Evolutionary conservation across 2,113 vertebrate genomes (phyloP), one percentile per base, ranked within the genome.

Genomic region (Rhinolophus ferrumequinum): DNA sequence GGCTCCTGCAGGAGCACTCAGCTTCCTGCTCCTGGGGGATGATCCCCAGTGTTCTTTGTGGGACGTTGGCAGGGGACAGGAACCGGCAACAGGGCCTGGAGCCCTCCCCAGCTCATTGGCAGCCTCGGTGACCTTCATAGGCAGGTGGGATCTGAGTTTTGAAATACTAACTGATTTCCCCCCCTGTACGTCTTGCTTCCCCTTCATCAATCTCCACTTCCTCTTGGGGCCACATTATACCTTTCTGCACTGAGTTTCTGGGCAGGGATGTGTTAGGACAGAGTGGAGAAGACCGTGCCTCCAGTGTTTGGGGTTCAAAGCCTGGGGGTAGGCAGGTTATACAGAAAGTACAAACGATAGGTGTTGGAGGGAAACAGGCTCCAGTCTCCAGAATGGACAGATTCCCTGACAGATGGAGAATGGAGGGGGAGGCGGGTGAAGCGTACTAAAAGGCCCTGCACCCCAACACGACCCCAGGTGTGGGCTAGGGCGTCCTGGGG

Each of bases 371-470:
- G 18, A 75, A 83, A 24, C 2, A 18, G 75, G 18, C 67, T 84
- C 28, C 33, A 16, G 80, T 24, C 47, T 41, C 62, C 41, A 10
- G 69, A 84, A 70, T 0, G 22, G 26, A 35, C 4, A 50, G 73
- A 18, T 14, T 69, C 72, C 19, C n/a, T 44, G 58, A 47, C 0
- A 2, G 30, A 92, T 38, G 67, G 8, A n/a, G 66, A 67, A 52
- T 2, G 72, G 66, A 38, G 0, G 0, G 30, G 35, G n/a, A 47
- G 10, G 52, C 50, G 19, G 30, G 6, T 2, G 15, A 19, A 1
- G 56, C 15, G 4, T 0, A 16, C 2, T 1, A 8, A n/a, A 66
- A 66, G 38, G 24, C 16, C 44, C 47, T 8, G 12, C 1, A 0
- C 50, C 11, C 10, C 3, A 7, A 13, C 0, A 10, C 64, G 66